Evolutionary conservation across 2,888 invertebrate species (phyloP).

Genomic region (Dermolepida albohirtum): DNA sequence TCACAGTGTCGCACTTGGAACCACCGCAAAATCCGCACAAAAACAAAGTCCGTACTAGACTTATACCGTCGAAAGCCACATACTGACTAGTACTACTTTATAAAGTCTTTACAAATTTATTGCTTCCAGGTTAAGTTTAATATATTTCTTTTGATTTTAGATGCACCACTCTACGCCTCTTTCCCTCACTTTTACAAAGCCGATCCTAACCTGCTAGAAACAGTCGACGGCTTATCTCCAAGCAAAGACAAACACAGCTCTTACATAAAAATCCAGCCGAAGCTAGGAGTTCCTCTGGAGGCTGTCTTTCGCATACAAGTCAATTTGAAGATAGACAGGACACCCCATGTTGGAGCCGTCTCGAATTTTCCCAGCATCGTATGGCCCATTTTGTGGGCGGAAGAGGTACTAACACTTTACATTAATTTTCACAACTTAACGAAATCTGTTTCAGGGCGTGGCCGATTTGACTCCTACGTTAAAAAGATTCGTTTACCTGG

Average conservation of each 20-base stretch:
- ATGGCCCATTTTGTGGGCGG: constrained; percentile 90
- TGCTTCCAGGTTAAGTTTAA: too few species aligned
- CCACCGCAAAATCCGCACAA: too few species aligned
- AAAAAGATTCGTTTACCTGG: constrained; percentile 82
- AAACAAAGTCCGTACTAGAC: too few species aligned
- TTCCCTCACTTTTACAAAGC: constrained; percentile 91
- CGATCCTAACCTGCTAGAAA: constrained; percentile 74
- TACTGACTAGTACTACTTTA: too few species aligned
- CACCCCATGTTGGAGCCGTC: constrained; percentile 78
- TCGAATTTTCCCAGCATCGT: constrained; percentile 82
- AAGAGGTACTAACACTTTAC: constrained; percentile 72
- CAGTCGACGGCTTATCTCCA: constrained; percentile 80
- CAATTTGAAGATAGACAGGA: constrained; percentile 82
- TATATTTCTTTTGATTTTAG: constrained; percentile 62
- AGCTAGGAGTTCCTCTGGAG: constrained; percentile 86
- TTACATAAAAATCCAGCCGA: constrained; percentile 88
- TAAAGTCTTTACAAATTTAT: too few species aligned
- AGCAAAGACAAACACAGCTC: constrained; percentile 77
- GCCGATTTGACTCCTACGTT: constrained; percentile 84
- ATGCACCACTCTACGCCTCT: constrained; percentile 88
- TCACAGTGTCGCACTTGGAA: too few species aligned
- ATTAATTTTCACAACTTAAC: not conserved
- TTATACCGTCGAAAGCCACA: too few species aligned
- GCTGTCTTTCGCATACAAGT: constrained; percentile 85
- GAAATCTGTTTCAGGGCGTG: constrained; percentile 71